Percentiles rank a stretch among this genome's conserved stretches.
Conservation (phyloP, 2,113 vertebrate species). For the Ranitomeya imitator region DNA sequence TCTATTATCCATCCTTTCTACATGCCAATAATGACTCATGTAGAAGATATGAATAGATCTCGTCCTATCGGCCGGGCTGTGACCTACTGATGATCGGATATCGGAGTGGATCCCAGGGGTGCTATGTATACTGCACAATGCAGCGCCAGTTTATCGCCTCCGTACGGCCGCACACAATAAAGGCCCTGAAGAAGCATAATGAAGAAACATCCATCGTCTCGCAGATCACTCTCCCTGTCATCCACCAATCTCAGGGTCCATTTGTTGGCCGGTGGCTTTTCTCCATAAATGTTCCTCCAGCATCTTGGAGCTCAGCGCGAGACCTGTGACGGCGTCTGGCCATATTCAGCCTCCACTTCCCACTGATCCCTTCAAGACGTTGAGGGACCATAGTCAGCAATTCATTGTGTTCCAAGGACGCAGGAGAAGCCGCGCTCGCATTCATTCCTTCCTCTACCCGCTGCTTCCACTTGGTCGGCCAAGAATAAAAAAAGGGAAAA, state of each 20-base stretch:
- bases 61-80: background rate
- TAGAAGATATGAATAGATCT: too few relatives aligned
- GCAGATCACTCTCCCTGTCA: background rate
- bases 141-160: background rate
- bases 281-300: conserved; percentile 41
- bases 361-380: conserved; percentile 51
- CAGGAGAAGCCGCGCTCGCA: background rate
- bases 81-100: background rate
- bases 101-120: background rate
- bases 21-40: too few relatives aligned
- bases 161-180: background rate
- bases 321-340: conserved; percentile 31
- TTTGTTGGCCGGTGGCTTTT: conserved; percentile 23
- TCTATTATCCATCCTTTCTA: too few relatives aligned
- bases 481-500: background rate
- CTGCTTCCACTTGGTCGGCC: conserved; percentile 32
- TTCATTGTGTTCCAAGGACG: conserved; percentile 48
- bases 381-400: conserved; percentile 45
- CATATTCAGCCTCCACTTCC: conserved; percentile 37
- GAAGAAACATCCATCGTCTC: background rate
- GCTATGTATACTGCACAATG: background rate
- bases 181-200: background rate
- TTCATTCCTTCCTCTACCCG: conserved; percentile 13
- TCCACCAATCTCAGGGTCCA: conserved; percentile 2
- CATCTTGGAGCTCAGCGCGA: conserved; percentile 44